These are phyloP conservation scores for Microtus oregoni DNA, from an alignment of 2,113 vertebrate genomes.

Conservation along the genomic window DNA sequence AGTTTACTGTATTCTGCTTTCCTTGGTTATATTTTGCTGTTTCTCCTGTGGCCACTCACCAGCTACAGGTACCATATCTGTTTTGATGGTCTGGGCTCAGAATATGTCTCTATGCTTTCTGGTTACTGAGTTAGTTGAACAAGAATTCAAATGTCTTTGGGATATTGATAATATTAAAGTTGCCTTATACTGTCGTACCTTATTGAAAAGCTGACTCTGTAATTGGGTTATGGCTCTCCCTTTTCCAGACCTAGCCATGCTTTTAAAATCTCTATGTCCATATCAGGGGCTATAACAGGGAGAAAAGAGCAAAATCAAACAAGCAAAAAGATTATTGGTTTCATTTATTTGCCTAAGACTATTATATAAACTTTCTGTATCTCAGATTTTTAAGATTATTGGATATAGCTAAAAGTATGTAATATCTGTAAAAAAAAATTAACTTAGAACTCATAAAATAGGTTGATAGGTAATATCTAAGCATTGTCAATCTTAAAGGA, in stretches of 20 bases:
- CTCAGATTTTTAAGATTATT: not conserved
- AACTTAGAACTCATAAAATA: not conserved
- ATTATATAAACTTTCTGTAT: not conserved
- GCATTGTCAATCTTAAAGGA: not conserved
- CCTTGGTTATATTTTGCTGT: not conserved
- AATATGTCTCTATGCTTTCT: not conserved
- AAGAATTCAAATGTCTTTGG: not conserved
- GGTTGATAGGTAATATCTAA: not conserved
- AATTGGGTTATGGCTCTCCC: not conserved
- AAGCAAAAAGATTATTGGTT: not conserved
- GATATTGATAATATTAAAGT: not conserved
- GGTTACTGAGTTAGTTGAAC: not conserved
- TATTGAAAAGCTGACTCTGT: not conserved
- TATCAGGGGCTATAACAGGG: not conserved
- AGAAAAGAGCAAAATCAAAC: not conserved
- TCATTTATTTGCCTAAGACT: not conserved
- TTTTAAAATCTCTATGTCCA: not conserved
- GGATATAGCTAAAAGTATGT: not conserved
- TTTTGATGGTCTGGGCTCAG: not conserved
- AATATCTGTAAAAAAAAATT: not conserved
- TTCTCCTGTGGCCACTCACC: not conserved
- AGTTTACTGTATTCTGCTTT: not conserved
- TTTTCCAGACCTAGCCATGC: not conserved
- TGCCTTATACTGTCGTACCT: not conserved
- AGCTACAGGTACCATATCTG: not conserved